Base-by-base conservation (phyloP, 2,113 vertebrate species). In the Peromyscus californicus region DNA sequence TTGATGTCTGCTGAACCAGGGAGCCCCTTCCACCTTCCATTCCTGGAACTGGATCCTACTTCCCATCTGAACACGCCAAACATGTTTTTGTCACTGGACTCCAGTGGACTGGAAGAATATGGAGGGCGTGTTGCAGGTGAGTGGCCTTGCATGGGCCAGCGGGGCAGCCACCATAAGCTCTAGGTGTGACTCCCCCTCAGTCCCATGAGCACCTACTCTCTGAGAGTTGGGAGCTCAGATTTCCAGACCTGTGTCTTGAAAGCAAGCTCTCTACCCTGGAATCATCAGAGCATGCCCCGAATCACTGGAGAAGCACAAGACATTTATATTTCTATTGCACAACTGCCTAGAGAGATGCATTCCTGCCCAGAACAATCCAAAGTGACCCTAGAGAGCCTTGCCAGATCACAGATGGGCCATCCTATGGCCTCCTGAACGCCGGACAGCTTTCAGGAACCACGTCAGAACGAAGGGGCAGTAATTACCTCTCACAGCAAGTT, bases 41-140 rank as follows among this genome's bases (percentile, higher is more conserved):
- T 78, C 31, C 31, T 63, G 67, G 29, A 39, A 36, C 82, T 17
- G 6, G 3, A 74, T 26, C 12, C 7, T 36, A 76, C 54, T 89
- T 95, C 94, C 70, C 33, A 1, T 54, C 59, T n/a, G 48, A 69
- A 29, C n/a, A 42, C 10, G 12, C 26, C 63, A 5, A 31, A 39
- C 48, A 65, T 79, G n/a, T 78, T 51, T 39, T 26, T 72, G 61
- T 70, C 13, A 24, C 59, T 15, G 29, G 72, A 29, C 31, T 61
- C 69, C 13, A 57, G 39, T 80, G 48, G 57, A 42, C 22, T 29
- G 9, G 21, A 45, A 61, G 31, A 21, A 9, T 24, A 21, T 36
- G 57, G 0, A 0, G 0, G 51, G 63, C 0, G 0, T 24, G 0
- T 29, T 26, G 82, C 26, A 39, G 21, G 17, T 82, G 19, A 26